These are phyloP conservation scores for Halcyon malimbica DNA, from an alignment of 2,113 vertebrate species.

Conservation along the genomic window DNA sequence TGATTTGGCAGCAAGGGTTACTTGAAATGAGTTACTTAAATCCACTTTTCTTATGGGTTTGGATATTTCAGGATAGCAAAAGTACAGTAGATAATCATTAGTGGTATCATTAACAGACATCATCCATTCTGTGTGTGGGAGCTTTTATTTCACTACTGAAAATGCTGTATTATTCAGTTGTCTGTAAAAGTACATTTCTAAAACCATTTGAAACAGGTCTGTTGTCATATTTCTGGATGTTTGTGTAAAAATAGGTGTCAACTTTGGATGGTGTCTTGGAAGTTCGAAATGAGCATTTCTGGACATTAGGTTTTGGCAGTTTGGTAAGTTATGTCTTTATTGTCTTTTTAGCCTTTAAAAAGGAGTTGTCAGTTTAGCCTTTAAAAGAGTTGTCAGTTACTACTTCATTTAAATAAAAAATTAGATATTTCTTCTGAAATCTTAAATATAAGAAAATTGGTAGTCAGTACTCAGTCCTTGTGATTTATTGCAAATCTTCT, in stretches of 20 bases:
- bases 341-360: not conserved
- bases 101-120: not conserved
- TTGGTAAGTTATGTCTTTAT: constrained; percentile 81
- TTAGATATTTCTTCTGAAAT: not conserved
- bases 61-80: not conserved
- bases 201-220: not conserved
- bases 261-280: constrained; percentile 97
- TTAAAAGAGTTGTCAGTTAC: not conserved
- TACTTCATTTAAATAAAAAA: not conserved
- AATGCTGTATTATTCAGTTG: not conserved
- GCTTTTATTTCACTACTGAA: not conserved
- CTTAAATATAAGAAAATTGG: not conserved
- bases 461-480: not conserved
- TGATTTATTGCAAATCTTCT: not conserved
- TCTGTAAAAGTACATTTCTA: not conserved
- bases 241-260: constrained; percentile 85
- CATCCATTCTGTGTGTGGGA: not conserved
- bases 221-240: not conserved
- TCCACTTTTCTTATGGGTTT: not conserved
- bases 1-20: not conserved
- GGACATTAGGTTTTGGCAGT: constrained; percentile 95
- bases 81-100: not conserved
- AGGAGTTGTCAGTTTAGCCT: not conserved
- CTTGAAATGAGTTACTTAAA: not conserved
- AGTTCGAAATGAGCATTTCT: constrained; percentile 97